Percentiles rank a stretch among this genome's conserved stretches.
Conservation (phyloP, 2,797 vertebrate genomes). For the Urophycis tenuis region DNA sequence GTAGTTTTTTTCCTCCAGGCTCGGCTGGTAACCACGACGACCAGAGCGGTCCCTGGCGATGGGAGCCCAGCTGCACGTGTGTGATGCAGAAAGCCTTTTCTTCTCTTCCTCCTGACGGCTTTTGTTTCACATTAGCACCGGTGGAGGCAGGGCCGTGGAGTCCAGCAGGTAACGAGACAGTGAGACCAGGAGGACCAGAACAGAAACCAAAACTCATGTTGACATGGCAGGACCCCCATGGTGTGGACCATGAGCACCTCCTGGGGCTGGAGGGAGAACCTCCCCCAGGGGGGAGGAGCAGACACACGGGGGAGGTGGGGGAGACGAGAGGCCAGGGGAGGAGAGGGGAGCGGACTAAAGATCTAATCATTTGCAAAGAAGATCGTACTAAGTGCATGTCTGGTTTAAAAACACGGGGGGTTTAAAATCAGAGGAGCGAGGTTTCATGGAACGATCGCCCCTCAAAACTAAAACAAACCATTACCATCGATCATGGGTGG, state of each 20-base stretch:
- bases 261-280: background rate
- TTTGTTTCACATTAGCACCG: constrained; percentile 64
- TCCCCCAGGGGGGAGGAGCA: background rate
- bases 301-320: background rate
- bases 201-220: constrained; percentile 32
- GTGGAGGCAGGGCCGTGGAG: too few species aligned
- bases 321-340: background rate
- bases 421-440: constrained; percentile 14
- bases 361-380: constrained; percentile 26
- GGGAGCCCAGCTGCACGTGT: constrained; percentile 27
- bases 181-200: constrained; percentile 7
- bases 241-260: constrained; percentile 30
- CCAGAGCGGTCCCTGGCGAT: background rate
- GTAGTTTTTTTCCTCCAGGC: constrained; percentile 32
- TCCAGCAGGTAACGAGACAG: constrained; percentile 30
- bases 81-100: constrained; percentile 9
- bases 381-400: constrained; percentile 51
- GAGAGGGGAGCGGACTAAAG: constrained; percentile 21
- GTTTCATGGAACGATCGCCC: constrained; percentile 3
- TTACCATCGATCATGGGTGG: constrained; percentile 18
- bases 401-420: constrained; percentile 23
- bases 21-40: background rate
- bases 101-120: constrained; percentile 26
- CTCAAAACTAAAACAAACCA: constrained; percentile 18
- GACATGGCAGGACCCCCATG: constrained; percentile 53